Percentiles rank a stretch among this genome's conserved stretches.
phyloP scores from a whole-genome alignment of 1,140 invertebrate genomes.

The Drosophila parabipectinata region DNA sequence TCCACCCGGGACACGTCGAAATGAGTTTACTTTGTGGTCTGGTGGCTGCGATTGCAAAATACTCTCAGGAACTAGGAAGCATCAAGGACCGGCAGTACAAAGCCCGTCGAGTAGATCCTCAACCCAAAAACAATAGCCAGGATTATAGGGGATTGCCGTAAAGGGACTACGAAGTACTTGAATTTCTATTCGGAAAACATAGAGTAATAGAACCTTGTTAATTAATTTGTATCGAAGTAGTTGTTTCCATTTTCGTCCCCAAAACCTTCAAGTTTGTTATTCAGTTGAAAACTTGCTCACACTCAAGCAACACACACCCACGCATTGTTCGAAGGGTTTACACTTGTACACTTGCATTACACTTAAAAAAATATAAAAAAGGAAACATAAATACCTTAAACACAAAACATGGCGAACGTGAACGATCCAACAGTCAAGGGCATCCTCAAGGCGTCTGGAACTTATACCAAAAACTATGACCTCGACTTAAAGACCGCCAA shows the following conservation, averaged over 20 bases:
- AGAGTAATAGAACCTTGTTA: neutral
- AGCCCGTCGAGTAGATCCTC: conserved; percentile 28
- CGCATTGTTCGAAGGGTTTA: neutral
- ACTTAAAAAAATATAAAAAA: neutral
- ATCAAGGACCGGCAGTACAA: conserved; percentile 8
- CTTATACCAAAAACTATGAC: neutral
- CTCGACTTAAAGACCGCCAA: conserved; percentile 48
- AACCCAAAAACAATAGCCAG: conserved; percentile 23
- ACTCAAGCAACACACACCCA: neutral
- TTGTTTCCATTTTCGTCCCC: neutral
- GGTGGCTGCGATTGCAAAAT: conserved; percentile 53
- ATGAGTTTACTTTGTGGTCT: conserved; percentile 76
- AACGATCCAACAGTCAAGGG: conserved; percentile 18
- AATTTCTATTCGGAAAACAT: neutral
- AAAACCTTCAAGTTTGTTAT: neutral
- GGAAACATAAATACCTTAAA: neutral
- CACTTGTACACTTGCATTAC: neutral
- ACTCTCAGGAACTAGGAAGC: conserved; percentile 24
- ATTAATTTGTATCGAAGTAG: neutral
- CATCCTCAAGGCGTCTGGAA: conserved; percentile 36
- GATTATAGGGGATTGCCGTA: conserved; percentile 34
- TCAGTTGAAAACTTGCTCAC: conserved; percentile 6
- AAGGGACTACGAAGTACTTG: conserved; percentile 11
- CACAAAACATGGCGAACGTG: neutral
- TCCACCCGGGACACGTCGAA: conserved; percentile 61